These are phyloP conservation scores for Rotaria magnacalcarata DNA, from an alignment of 2,888 invertebrate genomes.

Conservation along the genomic window DNA sequence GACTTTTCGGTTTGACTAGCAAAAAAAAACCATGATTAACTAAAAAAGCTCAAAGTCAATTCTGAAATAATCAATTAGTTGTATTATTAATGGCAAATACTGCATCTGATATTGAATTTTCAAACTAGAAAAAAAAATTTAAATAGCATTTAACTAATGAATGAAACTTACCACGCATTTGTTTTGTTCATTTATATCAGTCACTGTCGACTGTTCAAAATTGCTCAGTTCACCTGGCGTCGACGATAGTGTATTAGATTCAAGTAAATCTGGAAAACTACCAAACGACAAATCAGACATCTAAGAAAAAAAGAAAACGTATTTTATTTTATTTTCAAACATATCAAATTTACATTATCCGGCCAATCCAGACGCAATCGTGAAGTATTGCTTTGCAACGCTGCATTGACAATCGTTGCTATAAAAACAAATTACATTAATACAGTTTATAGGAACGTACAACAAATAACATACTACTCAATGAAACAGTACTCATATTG, in stretches of 20 bases:
- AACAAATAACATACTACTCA: neutral
- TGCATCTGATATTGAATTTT: neutral
- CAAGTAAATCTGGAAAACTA: constrained; percentile 28
- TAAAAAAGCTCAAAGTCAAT: neutral
- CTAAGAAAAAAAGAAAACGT: neutral
- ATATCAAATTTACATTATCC: neutral
- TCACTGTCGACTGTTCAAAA: neutral
- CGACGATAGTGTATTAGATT: neutral
- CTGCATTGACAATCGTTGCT: constrained; percentile 19
- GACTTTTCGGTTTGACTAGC: neutral
- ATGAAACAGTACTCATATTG: constrained; percentile 11
- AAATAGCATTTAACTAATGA: neutral
- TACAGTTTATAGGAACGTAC: neutral
- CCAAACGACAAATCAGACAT: constrained; percentile 36
- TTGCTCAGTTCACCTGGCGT: neutral
- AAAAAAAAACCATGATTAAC: neutral
- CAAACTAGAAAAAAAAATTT: neutral
- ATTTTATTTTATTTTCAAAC: neutral
- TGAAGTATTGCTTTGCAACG: constrained; percentile 25
- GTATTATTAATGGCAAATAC: neutral
- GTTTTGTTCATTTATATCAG: neutral
- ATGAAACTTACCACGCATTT: neutral
- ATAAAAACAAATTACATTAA: neutral
- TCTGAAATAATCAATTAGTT: neutral
- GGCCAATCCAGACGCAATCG: constrained; percentile 31